These are phyloP conservation scores for Anodontia alba DNA, from an alignment of 2,888 invertebrate species.

Conservation along the genomic window DNA sequence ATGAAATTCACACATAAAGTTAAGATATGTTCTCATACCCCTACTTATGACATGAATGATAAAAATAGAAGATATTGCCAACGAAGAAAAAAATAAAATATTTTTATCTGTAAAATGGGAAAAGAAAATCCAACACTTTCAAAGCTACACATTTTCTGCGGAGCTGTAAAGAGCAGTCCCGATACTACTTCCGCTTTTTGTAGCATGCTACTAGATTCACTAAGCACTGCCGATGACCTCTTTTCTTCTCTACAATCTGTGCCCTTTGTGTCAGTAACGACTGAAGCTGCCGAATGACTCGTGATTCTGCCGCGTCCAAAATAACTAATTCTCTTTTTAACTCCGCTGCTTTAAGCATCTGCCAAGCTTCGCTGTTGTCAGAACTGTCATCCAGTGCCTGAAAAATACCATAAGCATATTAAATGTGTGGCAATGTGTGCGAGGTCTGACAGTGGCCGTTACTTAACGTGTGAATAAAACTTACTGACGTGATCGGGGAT, in stretches of 20 bases:
- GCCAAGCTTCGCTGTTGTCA: not conserved
- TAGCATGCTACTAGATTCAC: conserved; percentile 20
- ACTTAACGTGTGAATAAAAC: no score
- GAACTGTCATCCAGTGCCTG: not conserved
- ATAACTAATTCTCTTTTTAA: not conserved
- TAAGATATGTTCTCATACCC: no score
- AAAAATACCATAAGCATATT: no score
- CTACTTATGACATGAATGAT: no score
- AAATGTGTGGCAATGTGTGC: no score
- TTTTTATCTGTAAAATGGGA: no score
- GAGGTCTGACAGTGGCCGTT: no score
- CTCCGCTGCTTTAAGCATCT: not conserved
- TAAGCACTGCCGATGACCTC: conserved; percentile 14
- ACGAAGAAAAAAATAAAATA: no score
- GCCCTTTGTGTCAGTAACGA: not conserved
- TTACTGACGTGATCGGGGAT: no score
- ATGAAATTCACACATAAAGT: no score
- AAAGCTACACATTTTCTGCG: not conserved
- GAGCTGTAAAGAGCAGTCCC: not conserved
- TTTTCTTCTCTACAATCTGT: conserved; percentile 12
- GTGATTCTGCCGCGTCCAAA: not conserved
- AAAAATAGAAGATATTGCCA: no score
- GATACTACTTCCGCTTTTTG: conserved; percentile 10
- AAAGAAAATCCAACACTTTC: not conserved
- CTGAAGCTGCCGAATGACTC: not conserved